phyloP scores from a whole-genome alignment of 2,113 vertebrate genomes.

The Mustela nigripes region DNA sequence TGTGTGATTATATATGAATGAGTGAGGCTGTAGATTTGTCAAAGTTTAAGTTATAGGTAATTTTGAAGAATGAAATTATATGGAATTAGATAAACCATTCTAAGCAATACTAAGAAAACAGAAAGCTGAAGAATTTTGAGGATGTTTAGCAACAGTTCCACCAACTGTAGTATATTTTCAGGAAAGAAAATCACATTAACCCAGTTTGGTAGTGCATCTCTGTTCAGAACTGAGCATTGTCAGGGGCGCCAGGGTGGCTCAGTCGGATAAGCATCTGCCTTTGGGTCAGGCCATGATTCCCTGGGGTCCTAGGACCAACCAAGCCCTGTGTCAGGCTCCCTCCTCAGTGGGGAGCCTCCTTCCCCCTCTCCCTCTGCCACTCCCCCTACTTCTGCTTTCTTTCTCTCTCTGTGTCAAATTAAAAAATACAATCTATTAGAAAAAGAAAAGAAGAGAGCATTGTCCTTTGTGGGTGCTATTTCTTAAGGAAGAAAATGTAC shows the following conservation, averaged over 20 bases:
- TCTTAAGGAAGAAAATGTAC: background rate
- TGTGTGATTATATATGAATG: background rate
- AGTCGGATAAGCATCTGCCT: background rate
- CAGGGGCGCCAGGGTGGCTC: background rate
- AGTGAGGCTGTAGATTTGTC: slow-evolving; percentile 1
- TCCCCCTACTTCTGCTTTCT: background rate
- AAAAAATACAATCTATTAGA: background rate
- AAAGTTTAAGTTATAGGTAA: background rate
- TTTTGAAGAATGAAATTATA: slow-evolving; percentile 1
- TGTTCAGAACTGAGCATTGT: background rate
- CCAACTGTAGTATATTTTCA: background rate
- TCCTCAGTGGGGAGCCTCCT: background rate
- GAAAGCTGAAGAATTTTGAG: background rate
- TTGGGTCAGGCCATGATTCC: too few relatives aligned
- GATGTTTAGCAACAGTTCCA: background rate
- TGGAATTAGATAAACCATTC: background rate
- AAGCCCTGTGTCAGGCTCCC: background rate
- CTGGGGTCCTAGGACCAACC: background rate
- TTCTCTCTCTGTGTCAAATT: background rate
- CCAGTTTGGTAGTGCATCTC: background rate
- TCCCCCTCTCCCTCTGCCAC: background rate
- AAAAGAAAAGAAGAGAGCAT: background rate
- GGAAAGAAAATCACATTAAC: background rate
- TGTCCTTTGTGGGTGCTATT: background rate
- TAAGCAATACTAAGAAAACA: background rate